A percentile compares a stretch with the other conserved stretches of the same genome.
Conservation (phyloP, 2,888 invertebrate genomes). For the Tenthredo amoena region DNA sequence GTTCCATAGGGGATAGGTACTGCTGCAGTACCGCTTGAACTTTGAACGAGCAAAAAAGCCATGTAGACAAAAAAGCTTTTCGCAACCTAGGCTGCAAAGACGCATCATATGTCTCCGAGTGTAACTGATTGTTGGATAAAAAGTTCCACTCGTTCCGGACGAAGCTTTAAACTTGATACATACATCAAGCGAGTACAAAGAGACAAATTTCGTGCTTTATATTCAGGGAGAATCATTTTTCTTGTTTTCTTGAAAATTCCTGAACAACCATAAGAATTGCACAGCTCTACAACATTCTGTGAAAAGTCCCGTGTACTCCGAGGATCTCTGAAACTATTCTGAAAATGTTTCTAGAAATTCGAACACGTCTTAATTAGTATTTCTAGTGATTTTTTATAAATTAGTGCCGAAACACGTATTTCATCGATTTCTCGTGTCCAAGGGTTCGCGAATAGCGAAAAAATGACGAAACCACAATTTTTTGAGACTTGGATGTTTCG, state of each 20-base stretch:
- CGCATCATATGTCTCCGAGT: background rate
- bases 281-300: background rate
- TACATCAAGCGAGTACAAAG: background rate
- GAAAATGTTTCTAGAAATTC: background rate
- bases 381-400: background rate
- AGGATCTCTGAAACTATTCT: background rate
- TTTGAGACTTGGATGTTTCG: too few species aligned
- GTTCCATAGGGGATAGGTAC: background rate
- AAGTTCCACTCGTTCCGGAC: background rate
- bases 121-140: constrained; percentile 9
- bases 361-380: background rate
- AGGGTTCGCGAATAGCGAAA: too few species aligned
- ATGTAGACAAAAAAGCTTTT: background rate
- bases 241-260: background rate
- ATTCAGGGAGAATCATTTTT: constrained; percentile 2
- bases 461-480: too few species aligned
- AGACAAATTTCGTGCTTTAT: background rate
- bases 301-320: background rate
- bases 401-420: too few species aligned
- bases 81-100: background rate
- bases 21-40: background rate
- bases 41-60: constrained; percentile 19
- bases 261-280: background rate
- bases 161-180: background rate
- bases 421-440: background rate